Percentiles rank a stretch among this genome's conserved stretches.
These are phyloP conservation scores for Agapostemon virescens DNA, from an alignment of 2,888 invertebrate species.

Conservation along the genomic window DNA sequence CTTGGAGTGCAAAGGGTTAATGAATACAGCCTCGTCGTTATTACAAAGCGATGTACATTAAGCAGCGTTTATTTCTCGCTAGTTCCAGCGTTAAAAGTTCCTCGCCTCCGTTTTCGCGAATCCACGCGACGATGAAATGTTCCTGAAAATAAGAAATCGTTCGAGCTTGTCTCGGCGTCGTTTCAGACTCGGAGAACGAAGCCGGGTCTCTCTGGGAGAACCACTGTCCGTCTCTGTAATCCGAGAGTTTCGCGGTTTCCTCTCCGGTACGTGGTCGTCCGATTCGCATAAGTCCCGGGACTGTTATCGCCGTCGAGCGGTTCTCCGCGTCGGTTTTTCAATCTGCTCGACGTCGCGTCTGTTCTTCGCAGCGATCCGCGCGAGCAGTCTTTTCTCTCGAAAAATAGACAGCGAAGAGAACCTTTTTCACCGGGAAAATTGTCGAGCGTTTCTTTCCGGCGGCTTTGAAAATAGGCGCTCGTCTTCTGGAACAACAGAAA, in stretches of 20 bases:
- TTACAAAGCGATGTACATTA: no score
- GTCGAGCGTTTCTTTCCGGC: background rate
- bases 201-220: conserved; percentile 34
- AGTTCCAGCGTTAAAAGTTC: no score
- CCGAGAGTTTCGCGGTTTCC: conserved; percentile 63
- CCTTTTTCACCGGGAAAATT: conserved; percentile 2
- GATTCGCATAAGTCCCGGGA: conserved; percentile 49
- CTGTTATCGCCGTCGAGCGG: conserved; percentile 22
- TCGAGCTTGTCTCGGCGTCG: background rate
- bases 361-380: conserved; percentile 1
- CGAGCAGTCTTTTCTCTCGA: background rate
- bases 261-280: conserved; percentile 53
- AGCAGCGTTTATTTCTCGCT: no score
- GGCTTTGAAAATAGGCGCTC: background rate
- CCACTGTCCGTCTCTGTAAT: conserved; percentile 56
- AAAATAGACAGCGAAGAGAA: background rate
- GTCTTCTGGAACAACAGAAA: conserved; percentile 2
- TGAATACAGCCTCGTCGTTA: no score
- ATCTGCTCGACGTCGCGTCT: background rate
- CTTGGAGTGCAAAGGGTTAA: no score
- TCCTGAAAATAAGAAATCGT: no score
- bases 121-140: no score
- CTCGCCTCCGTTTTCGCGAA: no score
- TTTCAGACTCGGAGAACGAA: background rate
- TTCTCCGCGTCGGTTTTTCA: conserved; percentile 1